Percentiles rank a stretch among this genome's conserved stretches.
Conservation (phyloP, 2,888 invertebrate genomes). For the Drosophila parthenogenetica region DNA sequence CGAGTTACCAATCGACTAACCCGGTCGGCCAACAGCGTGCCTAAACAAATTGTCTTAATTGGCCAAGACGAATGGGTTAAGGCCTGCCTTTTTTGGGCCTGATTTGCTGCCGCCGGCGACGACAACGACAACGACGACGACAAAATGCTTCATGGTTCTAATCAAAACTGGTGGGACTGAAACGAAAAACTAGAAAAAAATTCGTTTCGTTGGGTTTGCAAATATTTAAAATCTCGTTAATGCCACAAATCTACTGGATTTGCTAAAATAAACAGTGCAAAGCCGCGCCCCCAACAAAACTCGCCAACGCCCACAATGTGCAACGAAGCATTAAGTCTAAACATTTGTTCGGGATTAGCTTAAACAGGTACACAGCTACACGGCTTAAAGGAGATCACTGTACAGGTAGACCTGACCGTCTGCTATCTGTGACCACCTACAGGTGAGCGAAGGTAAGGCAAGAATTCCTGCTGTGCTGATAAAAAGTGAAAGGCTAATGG, state of each 20-base stretch:
- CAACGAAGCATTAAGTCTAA: slow-evolving; percentile 39
- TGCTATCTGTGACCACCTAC: slow-evolving; percentile 57
- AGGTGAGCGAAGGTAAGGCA: slow-evolving; percentile 5
- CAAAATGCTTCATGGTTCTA: slow-evolving; percentile 56
- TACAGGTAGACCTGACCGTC: slow-evolving; percentile 5
- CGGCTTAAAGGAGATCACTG: slow-evolving; percentile 2
- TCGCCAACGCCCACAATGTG: neutral
- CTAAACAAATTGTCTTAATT: slow-evolving; percentile 70
- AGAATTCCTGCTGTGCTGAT: slow-evolving; percentile 54
- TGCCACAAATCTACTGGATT: slow-evolving; percentile 61
- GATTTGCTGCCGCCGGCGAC: slow-evolving; percentile 28
- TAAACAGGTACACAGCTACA: slow-evolving; percentile 8
- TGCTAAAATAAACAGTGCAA: slow-evolving; percentile 60
- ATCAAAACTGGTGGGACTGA: slow-evolving; percentile 43
- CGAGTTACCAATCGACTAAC: slow-evolving; percentile 23
- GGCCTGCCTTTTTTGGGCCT: slow-evolving; percentile 51
- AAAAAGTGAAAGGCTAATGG: slow-evolving; percentile 65
- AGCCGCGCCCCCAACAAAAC: slow-evolving; percentile 46
- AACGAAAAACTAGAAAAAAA: neutral
- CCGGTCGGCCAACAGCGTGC: slow-evolving; percentile 34
- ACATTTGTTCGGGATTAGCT: slow-evolving; percentile 58
- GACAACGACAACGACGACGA: slow-evolving; percentile 44
- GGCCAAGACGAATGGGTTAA: slow-evolving; percentile 64
- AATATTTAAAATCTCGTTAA: slow-evolving; percentile 62
- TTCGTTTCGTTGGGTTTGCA: slow-evolving; percentile 1